Percentiles rank a stretch among this genome's conserved stretches.
Evolutionary conservation across 2,797 vertebrate genomes (phyloP).

Genomic region (Oceanodroma leucorhoa): DNA sequence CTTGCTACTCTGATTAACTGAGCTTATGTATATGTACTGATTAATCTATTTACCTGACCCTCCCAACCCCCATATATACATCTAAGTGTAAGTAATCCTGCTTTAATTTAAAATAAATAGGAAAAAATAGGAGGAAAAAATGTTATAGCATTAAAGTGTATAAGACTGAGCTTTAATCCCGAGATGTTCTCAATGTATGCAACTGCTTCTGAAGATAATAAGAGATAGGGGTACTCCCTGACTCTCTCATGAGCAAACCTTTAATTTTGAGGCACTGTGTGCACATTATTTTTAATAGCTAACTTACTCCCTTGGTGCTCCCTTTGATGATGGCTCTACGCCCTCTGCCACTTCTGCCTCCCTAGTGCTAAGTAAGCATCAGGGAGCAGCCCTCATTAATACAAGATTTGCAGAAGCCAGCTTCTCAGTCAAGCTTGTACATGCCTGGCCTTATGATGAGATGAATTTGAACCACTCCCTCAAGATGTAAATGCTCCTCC

Average conservation of each 20-base stretch:
- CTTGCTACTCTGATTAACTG: neutral
- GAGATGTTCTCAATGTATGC: neutral
- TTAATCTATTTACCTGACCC: neutral
- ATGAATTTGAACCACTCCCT: conserved; percentile 13
- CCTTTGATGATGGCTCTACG: conserved; percentile 45
- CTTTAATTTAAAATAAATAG: neutral
- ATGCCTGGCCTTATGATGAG: neutral
- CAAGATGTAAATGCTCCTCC: neutral
- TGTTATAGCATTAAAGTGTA: neutral
- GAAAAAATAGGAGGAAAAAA: neutral
- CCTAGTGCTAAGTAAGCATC: neutral
- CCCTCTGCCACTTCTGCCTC: conserved; percentile 18
- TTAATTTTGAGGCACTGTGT: conserved; percentile 7
- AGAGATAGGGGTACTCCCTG: neutral
- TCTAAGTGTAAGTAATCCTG: neutral
- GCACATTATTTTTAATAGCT: conserved; percentile 35
- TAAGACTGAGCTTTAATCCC: neutral
- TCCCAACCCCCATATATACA: neutral
- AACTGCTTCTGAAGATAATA: conserved; percentile 9
- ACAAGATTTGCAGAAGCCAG: neutral
- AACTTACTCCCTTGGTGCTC: conserved; percentile 7
- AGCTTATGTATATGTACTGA: neutral
- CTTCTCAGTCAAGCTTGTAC: conserved; percentile 32
- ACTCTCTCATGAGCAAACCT: conserved; percentile 7
- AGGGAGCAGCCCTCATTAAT: conserved; percentile 43